Conservation (phyloP, 2,888 invertebrate genomes). For the Hedya salicella region DNA sequence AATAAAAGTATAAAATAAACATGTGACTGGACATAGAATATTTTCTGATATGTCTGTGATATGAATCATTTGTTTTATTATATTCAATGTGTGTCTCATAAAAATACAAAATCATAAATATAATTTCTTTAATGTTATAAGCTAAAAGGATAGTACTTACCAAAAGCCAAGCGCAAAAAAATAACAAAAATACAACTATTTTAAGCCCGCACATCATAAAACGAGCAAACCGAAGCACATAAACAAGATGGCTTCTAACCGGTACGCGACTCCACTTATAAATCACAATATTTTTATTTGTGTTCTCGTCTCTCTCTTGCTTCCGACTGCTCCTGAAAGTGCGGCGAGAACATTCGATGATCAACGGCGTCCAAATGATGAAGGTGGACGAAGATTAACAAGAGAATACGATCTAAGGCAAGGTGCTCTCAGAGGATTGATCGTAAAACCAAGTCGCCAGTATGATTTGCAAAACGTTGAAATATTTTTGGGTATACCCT, state of each 20-base stretch:
- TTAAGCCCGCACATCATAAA: constrained; percentile 68
- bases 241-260: constrained; percentile 79
- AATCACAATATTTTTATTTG: constrained; percentile 81
- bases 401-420: constrained; percentile 87
- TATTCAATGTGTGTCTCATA: not conserved
- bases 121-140: not conserved
- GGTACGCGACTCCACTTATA: constrained; percentile 78
- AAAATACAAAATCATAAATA: not conserved
- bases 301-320: constrained; percentile 75
- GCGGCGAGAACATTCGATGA: constrained; percentile 70
- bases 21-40: not conserved
- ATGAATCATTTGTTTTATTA: not conserved
- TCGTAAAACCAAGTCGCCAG: constrained; percentile 87
- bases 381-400: constrained; percentile 76
- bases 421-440: constrained; percentile 88
- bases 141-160: not conserved
- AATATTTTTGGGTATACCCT: constrained; percentile 92
- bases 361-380: constrained; percentile 66
- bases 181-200: constrained; percentile 71
- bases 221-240: constrained; percentile 66
- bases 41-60: not conserved
- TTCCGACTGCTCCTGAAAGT: constrained; percentile 75
- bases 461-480: constrained; percentile 88
- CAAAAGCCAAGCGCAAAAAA: constrained; percentile 57
- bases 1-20: not conserved